These are phyloP conservation scores for Chloroceryle aenea DNA, from an alignment of 2,113 vertebrate genomes.

Conservation along the genomic window DNA sequence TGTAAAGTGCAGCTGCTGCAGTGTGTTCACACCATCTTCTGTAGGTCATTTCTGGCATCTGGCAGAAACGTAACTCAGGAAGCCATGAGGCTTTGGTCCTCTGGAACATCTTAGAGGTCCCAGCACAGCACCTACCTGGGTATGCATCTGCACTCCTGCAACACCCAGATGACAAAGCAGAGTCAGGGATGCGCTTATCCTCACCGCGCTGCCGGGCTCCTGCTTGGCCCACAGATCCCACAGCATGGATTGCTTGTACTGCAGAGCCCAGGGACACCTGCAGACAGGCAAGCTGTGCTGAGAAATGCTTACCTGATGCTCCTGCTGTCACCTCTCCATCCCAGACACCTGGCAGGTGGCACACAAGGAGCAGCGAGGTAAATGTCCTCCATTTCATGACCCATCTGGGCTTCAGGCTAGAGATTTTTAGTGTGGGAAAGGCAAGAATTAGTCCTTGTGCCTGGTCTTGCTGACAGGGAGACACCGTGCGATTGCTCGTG, in stretches of 20 bases:
- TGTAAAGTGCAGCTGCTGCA: neutral
- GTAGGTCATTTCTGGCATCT: neutral
- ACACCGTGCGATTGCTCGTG: neutral
- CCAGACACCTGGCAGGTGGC: neutral
- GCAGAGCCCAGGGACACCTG: neutral
- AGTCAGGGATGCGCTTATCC: neutral
- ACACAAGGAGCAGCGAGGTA: neutral
- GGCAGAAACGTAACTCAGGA: neutral
- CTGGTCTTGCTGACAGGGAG: neutral
- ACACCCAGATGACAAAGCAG: neutral
- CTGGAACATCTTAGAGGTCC: neutral
- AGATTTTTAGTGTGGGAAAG: neutral
- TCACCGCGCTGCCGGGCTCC: neutral
- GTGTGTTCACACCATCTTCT: neutral
- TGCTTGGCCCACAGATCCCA: neutral
- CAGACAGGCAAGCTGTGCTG: neutral
- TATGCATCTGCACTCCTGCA: rapidly evolving
- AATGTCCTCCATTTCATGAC: neutral
- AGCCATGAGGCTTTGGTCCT: neutral
- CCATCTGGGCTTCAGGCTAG: neutral
- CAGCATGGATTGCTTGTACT: neutral
- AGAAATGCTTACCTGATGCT: neutral
- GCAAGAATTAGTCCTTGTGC: neutral
- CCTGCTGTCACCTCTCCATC: neutral
- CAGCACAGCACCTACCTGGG: neutral